These are phyloP conservation scores for Bryconaethiops microstoma DNA, from an alignment of 2,797 vertebrate species.

Conservation along the genomic window DNA sequence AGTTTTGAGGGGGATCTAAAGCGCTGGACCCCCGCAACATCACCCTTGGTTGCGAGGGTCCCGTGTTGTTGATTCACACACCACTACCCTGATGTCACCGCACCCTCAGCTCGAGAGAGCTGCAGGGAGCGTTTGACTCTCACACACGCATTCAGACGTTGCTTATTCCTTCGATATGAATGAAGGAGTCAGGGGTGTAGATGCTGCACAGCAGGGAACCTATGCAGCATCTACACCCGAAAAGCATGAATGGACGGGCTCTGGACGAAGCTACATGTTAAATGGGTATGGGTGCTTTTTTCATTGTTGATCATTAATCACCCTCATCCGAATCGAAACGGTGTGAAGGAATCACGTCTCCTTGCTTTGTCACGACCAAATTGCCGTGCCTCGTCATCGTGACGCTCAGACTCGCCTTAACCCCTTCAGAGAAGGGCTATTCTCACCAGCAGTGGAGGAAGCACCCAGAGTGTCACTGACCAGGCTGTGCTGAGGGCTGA, in stretches of 20 bases:
- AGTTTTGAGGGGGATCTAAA: not conserved
- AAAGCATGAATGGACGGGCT: not conserved
- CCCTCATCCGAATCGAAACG: not conserved
- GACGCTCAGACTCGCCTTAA: constrained; percentile 52
- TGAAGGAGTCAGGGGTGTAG: not conserved
- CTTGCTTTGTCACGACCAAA: constrained; percentile 58
- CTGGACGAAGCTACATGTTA: not conserved
- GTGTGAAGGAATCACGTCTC: constrained; percentile 35
- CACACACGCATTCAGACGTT: not conserved
- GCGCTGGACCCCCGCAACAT: constrained; percentile 14
- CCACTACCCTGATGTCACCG: constrained; percentile 1
- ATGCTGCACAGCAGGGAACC: not conserved
- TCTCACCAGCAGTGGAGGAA: constrained; percentile 22
- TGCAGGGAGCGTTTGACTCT: not conserved
- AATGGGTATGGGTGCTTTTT: not conserved
- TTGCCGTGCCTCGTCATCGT: constrained; percentile 59
- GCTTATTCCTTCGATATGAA: not conserved
- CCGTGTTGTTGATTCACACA: not conserved
- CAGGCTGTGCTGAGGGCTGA: not conserved
- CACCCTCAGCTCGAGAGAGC: constrained; percentile 8
- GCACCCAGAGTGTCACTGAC: constrained; percentile 19
- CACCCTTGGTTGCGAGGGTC: not conserved
- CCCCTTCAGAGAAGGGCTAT: constrained; percentile 44
- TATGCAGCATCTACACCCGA: not conserved
- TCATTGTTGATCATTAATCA: not conserved